phyloP scores from a whole-genome alignment of 2,113 vertebrate species.

The Scophthalmus maximus region DNA sequence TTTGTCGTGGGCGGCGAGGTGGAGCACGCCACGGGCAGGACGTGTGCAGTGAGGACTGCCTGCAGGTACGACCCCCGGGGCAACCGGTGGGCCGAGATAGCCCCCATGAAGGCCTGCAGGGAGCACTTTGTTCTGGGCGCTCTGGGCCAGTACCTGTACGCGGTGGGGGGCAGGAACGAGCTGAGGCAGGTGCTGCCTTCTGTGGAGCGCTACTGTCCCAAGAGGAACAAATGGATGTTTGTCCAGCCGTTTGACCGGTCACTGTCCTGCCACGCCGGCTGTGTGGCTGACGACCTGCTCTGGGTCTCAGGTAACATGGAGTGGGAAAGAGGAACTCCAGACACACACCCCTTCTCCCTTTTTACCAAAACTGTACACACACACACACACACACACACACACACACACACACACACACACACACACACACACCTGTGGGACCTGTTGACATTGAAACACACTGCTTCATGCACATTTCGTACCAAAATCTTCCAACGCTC shows the following conservation, averaged over 20 bases:
- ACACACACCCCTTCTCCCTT: neutral
- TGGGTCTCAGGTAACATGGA: slow-evolving; percentile 95
- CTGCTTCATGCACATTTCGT: slow-evolving; percentile 11
- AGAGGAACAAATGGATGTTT: slow-evolving; percentile 97
- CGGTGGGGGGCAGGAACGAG: slow-evolving; percentile 94
- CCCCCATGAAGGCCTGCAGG: slow-evolving; percentile 95
- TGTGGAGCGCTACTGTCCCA: slow-evolving; percentile 95
- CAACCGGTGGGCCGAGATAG: slow-evolving; percentile 94
- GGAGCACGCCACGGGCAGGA: slow-evolving; percentile 91
- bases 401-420: neutral
- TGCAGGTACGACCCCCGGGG: slow-evolving; percentile 93
- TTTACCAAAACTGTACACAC: neutral
- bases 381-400: neutral
- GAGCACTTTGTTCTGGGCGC: slow-evolving; percentile 96
- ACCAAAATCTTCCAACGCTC: neutral
- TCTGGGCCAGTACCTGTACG: slow-evolving; percentile 91
- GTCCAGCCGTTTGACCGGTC: slow-evolving; percentile 97
- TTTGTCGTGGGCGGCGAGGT: slow-evolving; percentile 95
- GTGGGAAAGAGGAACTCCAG: neutral
- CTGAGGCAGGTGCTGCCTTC: slow-evolving; percentile 94
- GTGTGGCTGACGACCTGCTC: slow-evolving; percentile 93
- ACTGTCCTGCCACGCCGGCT: slow-evolving; percentile 95
- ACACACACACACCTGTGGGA: neutral
- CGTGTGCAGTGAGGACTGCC: slow-evolving; percentile 91
- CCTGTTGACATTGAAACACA: too few species aligned